Base-by-base conservation (phyloP, 2,888 invertebrate species). In the Tetheella fluctuosa region DNA sequence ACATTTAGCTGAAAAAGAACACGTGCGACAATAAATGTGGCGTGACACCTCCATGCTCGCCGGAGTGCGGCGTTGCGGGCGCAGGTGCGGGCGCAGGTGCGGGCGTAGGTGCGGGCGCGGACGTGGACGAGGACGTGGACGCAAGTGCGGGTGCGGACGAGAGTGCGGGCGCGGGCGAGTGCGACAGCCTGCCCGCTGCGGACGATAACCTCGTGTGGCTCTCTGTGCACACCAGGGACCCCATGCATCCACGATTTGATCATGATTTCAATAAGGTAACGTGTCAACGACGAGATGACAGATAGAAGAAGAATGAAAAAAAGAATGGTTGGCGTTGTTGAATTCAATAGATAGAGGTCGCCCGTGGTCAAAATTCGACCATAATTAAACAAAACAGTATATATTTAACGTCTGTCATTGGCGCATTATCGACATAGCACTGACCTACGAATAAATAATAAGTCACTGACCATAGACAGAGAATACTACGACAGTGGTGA, bases 151-250 rank as follows among this genome's bases (percentile, higher is more conserved):
- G 20, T 48, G 42, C 17, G 17, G 42, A 5, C n/a, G 42, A 8
- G 17, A 20, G 42, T 13, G 42, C 42, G 42, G 17, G 42, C 8
- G 17, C 42, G 42, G 20, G 42, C 42, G 42, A 48, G 42, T 48
- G 42, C 42, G 42, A 48, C 48, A 54, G 88, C 58, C 25, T 71
- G 58, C 65, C 64, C 58, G 64, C 84, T 88, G 67, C 93, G 20
- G 89, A 90, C 65, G 95, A 96, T 74, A 96, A 96, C 85, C 93
- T 97, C 55, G 97, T 97, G 12, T 94, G 95, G 69, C 95, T 95
- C 83, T 96, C 94, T 79, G 95, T 94, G 70, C 95, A 95, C 61
- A 88, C 96, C 20, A 94, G 96, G 1, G 95, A 96, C 83, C 94
- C 95, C 13, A 86, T 89, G 15, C 95, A 95, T 59, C 95, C 96